These are phyloP conservation scores for Drosophila fulvimacula DNA, from an alignment of 2,888 invertebrate species.

Conservation along the genomic window DNA sequence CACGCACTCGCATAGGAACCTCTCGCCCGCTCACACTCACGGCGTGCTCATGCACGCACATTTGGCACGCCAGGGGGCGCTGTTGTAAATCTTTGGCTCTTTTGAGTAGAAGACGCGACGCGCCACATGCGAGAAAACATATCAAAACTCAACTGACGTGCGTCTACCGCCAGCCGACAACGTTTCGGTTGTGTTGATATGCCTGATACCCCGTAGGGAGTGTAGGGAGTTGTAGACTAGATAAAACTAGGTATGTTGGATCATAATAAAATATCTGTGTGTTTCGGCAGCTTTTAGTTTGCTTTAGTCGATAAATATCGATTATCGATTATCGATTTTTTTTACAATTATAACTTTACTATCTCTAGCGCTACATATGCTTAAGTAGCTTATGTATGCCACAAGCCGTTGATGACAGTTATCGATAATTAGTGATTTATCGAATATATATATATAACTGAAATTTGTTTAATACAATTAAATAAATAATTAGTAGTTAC, in stretches of 20 bases:
- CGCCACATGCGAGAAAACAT: constrained; percentile 15
- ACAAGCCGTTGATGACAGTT: too few species aligned
- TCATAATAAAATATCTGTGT: too few species aligned
- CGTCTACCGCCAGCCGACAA: constrained; percentile 19
- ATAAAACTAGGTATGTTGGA: too few species aligned
- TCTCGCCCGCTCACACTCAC: background rate
- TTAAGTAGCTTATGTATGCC: background rate
- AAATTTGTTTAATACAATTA: background rate
- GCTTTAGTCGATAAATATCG: background rate
- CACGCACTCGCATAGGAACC: background rate
- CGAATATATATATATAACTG: background rate
- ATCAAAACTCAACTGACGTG: constrained; percentile 34
- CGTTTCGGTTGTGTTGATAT: constrained; percentile 16
- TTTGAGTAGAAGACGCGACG: constrained; percentile 15
- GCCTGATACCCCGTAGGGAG: background rate
- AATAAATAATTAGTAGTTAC: too few species aligned
- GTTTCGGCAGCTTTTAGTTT: too few species aligned
- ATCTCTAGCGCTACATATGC: background rate
- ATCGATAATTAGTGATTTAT: background rate
- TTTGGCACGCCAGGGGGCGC: constrained; percentile 43
- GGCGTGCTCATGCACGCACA: constrained; percentile 32
- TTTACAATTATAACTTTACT: background rate
- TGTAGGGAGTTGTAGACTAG: too few species aligned
- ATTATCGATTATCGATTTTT: background rate
- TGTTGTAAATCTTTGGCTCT: constrained; percentile 23